phyloP scores from a whole-genome alignment of 2,888 invertebrate genomes.

The Leucophenga maculata region DNA sequence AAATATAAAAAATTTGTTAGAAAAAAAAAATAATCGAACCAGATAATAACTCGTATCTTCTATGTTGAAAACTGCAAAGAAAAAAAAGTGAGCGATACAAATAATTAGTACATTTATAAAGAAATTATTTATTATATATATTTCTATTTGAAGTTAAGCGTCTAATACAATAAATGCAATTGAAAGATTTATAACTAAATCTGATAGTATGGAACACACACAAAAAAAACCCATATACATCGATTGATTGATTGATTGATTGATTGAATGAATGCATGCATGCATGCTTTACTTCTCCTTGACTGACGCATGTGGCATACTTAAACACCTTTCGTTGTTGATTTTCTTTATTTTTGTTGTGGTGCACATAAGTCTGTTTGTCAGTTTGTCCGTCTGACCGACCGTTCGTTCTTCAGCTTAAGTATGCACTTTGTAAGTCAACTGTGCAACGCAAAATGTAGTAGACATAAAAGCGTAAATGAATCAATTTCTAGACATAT shows the following conservation, averaged over 20 bases:
- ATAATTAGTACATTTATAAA: neutral
- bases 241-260: neutral
- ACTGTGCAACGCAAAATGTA: too few species aligned
- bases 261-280: neutral
- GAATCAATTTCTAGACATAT: conserved; percentile 2
- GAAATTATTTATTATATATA: neutral
- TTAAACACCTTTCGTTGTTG: neutral
- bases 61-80: conserved; percentile 25
- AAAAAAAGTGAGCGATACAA: conserved; percentile 13
- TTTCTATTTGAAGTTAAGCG: neutral
- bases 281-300: neutral
- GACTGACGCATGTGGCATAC: conserved; percentile 17
- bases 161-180: neutral
- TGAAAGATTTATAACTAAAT: neutral
- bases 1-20: too few species aligned
- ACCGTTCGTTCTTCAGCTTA: too few species aligned
- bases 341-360: too few species aligned
- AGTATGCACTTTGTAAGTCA: too few species aligned
- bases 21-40: too few species aligned
- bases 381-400: too few species aligned
- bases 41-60: too few species aligned
- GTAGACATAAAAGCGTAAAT: neutral
- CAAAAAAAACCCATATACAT: neutral
- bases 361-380: too few species aligned
- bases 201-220: too few species aligned